Conservation (phyloP, 2,797 vertebrate genomes). For the Spinus olivaceus region DNA sequence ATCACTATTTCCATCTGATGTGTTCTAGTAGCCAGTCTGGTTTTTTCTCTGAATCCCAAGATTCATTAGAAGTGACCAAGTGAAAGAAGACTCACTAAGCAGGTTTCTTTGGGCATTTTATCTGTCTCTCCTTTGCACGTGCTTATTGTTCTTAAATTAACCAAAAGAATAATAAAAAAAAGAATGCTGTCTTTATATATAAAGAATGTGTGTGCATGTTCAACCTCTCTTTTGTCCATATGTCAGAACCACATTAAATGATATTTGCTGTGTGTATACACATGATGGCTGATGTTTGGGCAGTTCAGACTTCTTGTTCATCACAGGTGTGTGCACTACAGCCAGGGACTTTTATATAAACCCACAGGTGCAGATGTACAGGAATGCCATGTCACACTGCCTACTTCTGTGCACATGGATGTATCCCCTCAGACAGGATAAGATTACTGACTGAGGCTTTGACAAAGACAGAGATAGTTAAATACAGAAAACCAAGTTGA, state of each 20-base stretch:
- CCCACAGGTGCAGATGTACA: not conserved
- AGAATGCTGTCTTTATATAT: not conserved
- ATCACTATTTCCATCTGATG: not conserved
- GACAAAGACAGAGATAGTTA: not conserved
- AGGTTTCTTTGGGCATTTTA: not conserved
- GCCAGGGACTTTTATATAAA: not conserved
- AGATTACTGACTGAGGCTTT: not conserved
- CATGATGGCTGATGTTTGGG: not conserved
- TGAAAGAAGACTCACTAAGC: not conserved
- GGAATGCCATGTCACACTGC: not conserved
- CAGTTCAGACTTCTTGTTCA: not conserved
- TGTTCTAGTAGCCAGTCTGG: not conserved
- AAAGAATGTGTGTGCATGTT: not conserved
- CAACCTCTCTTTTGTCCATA: accelerated
- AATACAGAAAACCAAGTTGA: not conserved
- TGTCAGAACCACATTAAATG: not conserved
- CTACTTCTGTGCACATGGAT: not conserved
- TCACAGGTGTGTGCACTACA: not conserved
- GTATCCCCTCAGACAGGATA: not conserved
- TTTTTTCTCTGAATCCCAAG: not conserved
- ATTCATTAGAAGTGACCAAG: not conserved
- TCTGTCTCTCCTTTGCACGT: not conserved
- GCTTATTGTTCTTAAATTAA: not conserved
- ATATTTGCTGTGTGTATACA: not conserved
- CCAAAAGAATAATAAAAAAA: not conserved